These are phyloP conservation scores for Dreissena polymorpha DNA, from an alignment of 1,140 invertebrate genomes.

Conservation along the genomic window DNA sequence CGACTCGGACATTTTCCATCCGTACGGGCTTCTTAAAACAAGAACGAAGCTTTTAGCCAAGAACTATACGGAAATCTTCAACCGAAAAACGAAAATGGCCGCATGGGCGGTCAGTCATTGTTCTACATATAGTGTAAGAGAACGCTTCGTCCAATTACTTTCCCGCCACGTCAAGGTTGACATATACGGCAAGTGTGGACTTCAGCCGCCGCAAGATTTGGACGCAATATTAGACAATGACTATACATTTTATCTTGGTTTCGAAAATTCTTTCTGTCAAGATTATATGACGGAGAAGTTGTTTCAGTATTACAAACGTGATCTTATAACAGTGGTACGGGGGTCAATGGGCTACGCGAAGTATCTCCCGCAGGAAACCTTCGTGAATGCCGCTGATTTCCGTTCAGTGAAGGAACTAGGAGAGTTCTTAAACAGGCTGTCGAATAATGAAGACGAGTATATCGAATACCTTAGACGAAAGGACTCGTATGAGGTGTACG, in stretches of 20 bases:
- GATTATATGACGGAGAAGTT: slow-evolving; percentile 99
- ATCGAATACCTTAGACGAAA: slow-evolving; percentile 72
- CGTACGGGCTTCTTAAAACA: slow-evolving; percentile 24
- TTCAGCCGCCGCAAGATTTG: slow-evolving; percentile 21
- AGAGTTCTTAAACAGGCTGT: slow-evolving; percentile 80
- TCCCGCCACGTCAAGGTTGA: slow-evolving; percentile 82
- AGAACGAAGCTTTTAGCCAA: background rate
- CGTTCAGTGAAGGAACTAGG: slow-evolving; percentile 80
- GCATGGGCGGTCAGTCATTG: slow-evolving; percentile 87
- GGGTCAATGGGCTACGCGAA: slow-evolving; percentile 82
- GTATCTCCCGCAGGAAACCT: slow-evolving; percentile 85
- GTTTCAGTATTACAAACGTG: slow-evolving; percentile 55
- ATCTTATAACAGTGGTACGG: slow-evolving; percentile 86
- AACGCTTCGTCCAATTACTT: slow-evolving; percentile 82
- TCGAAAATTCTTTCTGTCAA: slow-evolving; percentile 94
- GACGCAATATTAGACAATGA: slow-evolving; percentile 54
- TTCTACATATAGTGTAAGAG: slow-evolving; percentile 80
- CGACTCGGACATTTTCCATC: slow-evolving; percentile 45
- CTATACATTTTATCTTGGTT: slow-evolving; percentile 79
- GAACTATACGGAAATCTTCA: slow-evolving; percentile 44
- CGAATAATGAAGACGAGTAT: slow-evolving; percentile 68
- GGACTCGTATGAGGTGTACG: slow-evolving; percentile 51
- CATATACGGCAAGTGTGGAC: slow-evolving; percentile 84
- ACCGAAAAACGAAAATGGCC: slow-evolving; percentile 71
- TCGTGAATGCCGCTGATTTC: slow-evolving; percentile 83